Conservation (phyloP, 2,113 vertebrate genomes). For the Eonycteris spelaea region DNA sequence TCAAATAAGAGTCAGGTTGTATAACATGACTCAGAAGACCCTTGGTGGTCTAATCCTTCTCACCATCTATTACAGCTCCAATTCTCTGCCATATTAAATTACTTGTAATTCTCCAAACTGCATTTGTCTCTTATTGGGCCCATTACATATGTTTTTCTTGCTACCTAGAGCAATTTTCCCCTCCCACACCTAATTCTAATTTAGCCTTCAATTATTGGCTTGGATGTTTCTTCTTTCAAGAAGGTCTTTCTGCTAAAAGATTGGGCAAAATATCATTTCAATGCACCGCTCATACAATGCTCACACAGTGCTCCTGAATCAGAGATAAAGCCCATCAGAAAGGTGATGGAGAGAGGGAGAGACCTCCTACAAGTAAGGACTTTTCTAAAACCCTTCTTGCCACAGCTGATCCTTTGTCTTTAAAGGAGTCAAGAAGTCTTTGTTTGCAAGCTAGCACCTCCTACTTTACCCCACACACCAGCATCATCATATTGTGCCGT, state of each 20-base stretch:
- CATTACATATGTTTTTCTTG: not conserved
- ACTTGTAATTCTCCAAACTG: not conserved
- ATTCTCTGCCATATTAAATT: not conserved
- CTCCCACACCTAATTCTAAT: not conserved
- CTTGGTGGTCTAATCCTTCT: not conserved
- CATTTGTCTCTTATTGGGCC: not conserved
- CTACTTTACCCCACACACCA: rapidly evolving
- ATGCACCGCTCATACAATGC: rapidly evolving
- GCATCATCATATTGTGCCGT: rapidly evolving
- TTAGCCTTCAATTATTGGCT: not conserved
- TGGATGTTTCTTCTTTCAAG: not conserved
- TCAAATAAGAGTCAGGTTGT: not conserved
- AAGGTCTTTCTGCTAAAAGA: not conserved
- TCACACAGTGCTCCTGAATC: not conserved
- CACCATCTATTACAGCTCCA: rapidly evolving
- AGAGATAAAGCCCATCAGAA: not conserved
- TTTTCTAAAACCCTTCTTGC: not conserved
- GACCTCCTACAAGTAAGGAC: not conserved
- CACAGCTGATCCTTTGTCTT: not conserved
- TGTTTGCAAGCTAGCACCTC: not conserved
- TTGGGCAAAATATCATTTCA: not conserved
- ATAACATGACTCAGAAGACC: rapidly evolving
- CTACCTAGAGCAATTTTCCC: not conserved
- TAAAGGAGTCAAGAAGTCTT: not conserved
- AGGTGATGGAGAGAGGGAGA: not conserved